Evolutionary conservation across 2,888 invertebrate species (phyloP).

Genomic region (Drosophila anomalata): DNA sequence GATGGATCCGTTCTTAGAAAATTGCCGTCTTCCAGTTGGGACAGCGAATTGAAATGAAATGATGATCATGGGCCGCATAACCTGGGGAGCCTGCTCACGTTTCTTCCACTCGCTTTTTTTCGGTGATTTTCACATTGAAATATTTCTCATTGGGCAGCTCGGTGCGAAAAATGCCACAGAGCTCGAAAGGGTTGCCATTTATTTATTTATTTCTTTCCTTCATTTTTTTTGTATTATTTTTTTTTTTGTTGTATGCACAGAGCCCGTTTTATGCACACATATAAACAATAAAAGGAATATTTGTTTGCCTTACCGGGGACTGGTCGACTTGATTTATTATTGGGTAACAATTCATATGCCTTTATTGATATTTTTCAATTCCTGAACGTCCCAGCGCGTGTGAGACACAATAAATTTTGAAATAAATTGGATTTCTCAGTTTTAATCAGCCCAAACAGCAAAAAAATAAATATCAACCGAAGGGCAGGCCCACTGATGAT

Average conservation of each 20-base stretch:
- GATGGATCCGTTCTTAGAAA: slow-evolving; percentile 66
- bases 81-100: slow-evolving; percentile 40
- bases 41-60: slow-evolving; percentile 71
- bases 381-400: slow-evolving; percentile 73
- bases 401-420: slow-evolving; percentile 80
- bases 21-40: slow-evolving; percentile 70
- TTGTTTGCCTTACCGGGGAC: slow-evolving; percentile 61
- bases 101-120: slow-evolving; percentile 49
- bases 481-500: slow-evolving; percentile 37
- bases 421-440: slow-evolving; percentile 79
- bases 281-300: slow-evolving; percentile 76
- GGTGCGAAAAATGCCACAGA: slow-evolving; percentile 73
- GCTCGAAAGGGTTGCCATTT: slow-evolving; percentile 29
- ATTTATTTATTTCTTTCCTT: slow-evolving; percentile 16
- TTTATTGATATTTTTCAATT: slow-evolving; percentile 77
- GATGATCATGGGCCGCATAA: slow-evolving; percentile 57
- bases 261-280: slow-evolving; percentile 28
- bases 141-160: slow-evolving; percentile 58
- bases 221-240: slow-evolving; percentile 30
- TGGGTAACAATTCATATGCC: slow-evolving; percentile 80
- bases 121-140: slow-evolving; percentile 77
- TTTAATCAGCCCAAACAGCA: slow-evolving; percentile 69
- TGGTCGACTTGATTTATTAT: slow-evolving; percentile 73
- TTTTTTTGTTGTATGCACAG: slow-evolving; percentile 11
- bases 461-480: slow-evolving; percentile 45